A percentile compares a stretch with the other conserved stretches of the same genome.
Conservation (phyloP, 2,888 invertebrate genomes). For the Melitaea athalia region DNA sequence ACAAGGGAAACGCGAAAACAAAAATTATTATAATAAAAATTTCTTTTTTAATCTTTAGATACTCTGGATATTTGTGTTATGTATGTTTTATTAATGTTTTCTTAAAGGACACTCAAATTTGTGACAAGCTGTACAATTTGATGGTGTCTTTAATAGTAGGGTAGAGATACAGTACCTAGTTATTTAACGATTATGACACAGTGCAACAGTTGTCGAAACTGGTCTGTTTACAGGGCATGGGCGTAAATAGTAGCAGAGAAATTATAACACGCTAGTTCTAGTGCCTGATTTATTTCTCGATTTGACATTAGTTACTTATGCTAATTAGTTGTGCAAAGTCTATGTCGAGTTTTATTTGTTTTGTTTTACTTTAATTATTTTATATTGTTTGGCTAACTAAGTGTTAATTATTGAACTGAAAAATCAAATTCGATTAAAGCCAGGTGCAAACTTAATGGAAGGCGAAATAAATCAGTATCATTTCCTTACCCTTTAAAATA, state of each 20-base stretch:
- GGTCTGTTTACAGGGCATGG: slow-evolving; percentile 51
- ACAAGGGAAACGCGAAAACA: too few relatives aligned
- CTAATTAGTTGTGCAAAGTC: slow-evolving; percentile 2
- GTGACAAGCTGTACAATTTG: neutral
- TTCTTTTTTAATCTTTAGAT: too few relatives aligned
- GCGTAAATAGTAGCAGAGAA: slow-evolving; percentile 46
- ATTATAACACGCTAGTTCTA: slow-evolving; percentile 38
- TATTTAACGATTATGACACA: slow-evolving; percentile 49
- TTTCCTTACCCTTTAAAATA: too few relatives aligned
- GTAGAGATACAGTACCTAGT: slow-evolving; percentile 21
- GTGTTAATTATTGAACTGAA: too few relatives aligned
- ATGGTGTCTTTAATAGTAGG: slow-evolving; percentile 22
- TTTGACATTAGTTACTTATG: slow-evolving; percentile 1
- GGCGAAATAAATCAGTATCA: too few relatives aligned
- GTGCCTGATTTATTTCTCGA: slow-evolving; percentile 19
- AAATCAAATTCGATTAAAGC: too few relatives aligned
- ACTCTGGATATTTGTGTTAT: neutral
- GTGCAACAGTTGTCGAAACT: slow-evolving; percentile 42
- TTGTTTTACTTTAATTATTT: neutral
- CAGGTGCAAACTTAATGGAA: too few relatives aligned
- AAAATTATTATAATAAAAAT: too few relatives aligned
- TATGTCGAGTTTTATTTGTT: slow-evolving; percentile 2
- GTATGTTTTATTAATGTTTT: neutral
- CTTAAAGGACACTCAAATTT: neutral
- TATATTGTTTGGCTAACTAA: too few relatives aligned